Conservation (phyloP, 1,140 invertebrate species). For the Pseudobourletiella spinata region DNA sequence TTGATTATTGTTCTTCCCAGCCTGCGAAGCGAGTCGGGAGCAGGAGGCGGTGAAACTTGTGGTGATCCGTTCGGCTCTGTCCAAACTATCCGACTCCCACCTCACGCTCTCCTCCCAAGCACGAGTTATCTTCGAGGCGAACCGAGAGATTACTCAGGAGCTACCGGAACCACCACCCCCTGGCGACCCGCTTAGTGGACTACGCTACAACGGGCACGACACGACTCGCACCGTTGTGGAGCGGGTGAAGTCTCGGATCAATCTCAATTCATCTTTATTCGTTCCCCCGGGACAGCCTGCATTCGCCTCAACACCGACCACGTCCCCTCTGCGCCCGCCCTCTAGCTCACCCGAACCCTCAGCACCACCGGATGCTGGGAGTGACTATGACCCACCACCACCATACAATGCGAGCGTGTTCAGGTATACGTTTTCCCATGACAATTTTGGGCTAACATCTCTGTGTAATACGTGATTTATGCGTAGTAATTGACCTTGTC, state of each 20-base stretch:
- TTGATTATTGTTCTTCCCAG: slow-evolving; percentile 36
- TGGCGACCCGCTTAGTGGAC: slow-evolving; percentile 23
- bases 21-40: slow-evolving; percentile 45
- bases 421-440: slow-evolving; percentile 14
- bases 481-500: background rate
- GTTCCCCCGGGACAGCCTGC: background rate
- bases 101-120: slow-evolving; percentile 45
- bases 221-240: slow-evolving; percentile 40
- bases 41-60: slow-evolving; percentile 51
- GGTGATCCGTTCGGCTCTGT: slow-evolving; percentile 46
- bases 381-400: slow-evolving; percentile 26
- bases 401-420: slow-evolving; percentile 30
- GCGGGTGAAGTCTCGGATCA: slow-evolving; percentile 41
- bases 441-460: background rate
- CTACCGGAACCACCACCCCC: slow-evolving; percentile 47
- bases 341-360: slow-evolving; percentile 12
- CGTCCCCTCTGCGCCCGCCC: slow-evolving; percentile 15
- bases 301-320: slow-evolving; percentile 15
- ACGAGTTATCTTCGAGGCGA: slow-evolving; percentile 46
- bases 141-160: slow-evolving; percentile 43
- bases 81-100: slow-evolving; percentile 47
- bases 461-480: background rate
- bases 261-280: background rate
- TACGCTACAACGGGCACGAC: slow-evolving; percentile 38
- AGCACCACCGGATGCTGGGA: background rate